phyloP scores from a whole-genome alignment of 2,113 vertebrate genomes.

The Melierax canorus region DNA sequence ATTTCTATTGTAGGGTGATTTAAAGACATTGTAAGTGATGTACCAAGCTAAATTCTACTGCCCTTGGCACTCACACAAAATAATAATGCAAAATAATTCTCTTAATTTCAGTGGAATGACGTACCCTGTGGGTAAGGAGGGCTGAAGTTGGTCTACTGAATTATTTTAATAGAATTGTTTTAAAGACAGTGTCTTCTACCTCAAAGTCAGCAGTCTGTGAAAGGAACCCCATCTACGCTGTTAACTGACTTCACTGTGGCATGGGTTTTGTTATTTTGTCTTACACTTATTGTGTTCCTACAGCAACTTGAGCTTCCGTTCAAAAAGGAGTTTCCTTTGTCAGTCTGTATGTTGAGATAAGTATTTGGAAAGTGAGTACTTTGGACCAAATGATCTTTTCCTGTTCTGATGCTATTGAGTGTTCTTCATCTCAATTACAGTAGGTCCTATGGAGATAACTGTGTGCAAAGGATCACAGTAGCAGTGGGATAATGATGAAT shows the following conservation, averaged over 20 bases:
- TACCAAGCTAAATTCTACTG: background rate
- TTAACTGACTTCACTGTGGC: background rate
- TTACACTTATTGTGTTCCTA: background rate
- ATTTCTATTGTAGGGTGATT: background rate
- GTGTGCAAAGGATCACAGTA: background rate
- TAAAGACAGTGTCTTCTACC: background rate
- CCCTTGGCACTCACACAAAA: background rate
- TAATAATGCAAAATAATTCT: background rate
- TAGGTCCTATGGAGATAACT: slow-evolving; percentile 6
- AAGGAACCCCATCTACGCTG: background rate
- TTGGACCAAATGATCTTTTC: background rate
- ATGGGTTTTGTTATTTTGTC: background rate
- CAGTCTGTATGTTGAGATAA: background rate
- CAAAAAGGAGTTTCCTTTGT: background rate
- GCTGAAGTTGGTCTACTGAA: background rate
- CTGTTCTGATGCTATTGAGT: background rate
- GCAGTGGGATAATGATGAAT: background rate
- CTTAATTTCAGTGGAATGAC: background rate
- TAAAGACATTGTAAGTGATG: background rate
- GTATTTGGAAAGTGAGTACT: background rate
- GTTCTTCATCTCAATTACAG: background rate
- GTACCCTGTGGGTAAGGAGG: background rate
- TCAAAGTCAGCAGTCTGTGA: background rate
- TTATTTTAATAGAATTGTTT: background rate
- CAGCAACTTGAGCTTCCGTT: background rate